Evolutionary conservation across 2,888 invertebrate genomes (phyloP).

Genomic region (Girardia tigrina): DNA sequence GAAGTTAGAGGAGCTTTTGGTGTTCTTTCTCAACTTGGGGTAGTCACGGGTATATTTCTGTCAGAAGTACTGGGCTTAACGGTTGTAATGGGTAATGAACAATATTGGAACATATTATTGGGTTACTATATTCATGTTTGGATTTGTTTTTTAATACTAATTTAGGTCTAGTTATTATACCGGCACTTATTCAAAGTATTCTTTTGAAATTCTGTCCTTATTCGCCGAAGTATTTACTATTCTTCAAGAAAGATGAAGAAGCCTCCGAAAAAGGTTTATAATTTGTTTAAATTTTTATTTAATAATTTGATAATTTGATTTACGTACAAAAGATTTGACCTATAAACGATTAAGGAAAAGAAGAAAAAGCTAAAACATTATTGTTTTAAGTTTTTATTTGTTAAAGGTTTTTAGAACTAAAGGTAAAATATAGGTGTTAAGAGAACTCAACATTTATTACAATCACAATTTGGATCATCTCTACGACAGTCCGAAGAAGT

Average conservation of each 20-base stretch:
- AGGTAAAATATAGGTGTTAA: no score
- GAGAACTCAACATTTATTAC: no score
- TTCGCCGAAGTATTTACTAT: conserved; percentile 81
- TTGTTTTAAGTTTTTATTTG: no score
- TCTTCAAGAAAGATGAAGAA: conserved; percentile 51
- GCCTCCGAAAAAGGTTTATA: background rate
- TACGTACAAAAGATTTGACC: no score
- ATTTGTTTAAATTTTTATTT: no score
- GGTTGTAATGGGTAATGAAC: conserved; percentile 79
- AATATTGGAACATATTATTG: conserved; percentile 60
- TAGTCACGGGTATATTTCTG: conserved; percentile 78
- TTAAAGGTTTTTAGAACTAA: no score
- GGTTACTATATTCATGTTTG: background rate
- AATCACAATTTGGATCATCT: no score
- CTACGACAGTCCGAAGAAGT: no score
- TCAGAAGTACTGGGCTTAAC: conserved; percentile 88
- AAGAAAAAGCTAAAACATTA: no score
- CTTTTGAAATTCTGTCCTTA: conserved; percentile 78
- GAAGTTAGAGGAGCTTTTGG: conserved; percentile 69
- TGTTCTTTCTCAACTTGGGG: conserved; percentile 88
- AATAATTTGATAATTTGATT: no score
- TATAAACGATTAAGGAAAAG: no score
- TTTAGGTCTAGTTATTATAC: background rate
- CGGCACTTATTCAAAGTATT: background rate
- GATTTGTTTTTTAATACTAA: background rate